phyloP scores from a whole-genome alignment of 2,888 invertebrate species.

The Lucinisca nassula region DNA sequence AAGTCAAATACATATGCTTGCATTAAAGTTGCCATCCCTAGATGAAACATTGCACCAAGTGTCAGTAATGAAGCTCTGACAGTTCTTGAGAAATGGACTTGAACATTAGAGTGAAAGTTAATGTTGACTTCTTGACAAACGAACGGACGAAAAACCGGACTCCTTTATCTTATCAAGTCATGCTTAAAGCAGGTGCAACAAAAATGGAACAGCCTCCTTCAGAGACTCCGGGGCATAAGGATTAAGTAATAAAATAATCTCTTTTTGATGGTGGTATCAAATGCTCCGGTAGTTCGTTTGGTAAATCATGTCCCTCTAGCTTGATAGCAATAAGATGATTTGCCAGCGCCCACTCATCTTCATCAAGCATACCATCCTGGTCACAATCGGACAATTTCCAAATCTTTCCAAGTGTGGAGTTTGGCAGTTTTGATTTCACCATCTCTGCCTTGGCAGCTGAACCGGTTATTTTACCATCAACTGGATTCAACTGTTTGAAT shows the following conservation, averaged over 20 bases:
- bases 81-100: no score
- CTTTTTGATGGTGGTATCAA: conserved; percentile 93
- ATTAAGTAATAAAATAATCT: not conserved
- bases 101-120: no score
- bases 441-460: conserved; percentile 97
- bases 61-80: no score
- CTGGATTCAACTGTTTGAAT: conserved; percentile 90
- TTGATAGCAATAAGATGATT: conserved; percentile 92
- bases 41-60: no score
- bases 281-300: conserved; percentile 95
- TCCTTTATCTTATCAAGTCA: no score
- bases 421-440: conserved; percentile 98
- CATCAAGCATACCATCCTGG: conserved; percentile 97
- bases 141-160: no score
- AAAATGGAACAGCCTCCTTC: no score
- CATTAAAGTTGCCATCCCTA: no score
- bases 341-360: conserved; percentile 98
- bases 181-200: no score
- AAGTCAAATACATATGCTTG: no score
- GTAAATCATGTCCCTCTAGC: conserved; percentile 94
- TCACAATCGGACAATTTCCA: conserved; percentile 99
- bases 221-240: no score
- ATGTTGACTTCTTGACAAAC: no score
- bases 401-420: conserved; percentile 97
- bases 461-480: conserved; percentile 97